These are phyloP conservation scores for Deilephila elpenor DNA, from an alignment of 2,888 invertebrate genomes.

Conservation along the genomic window DNA sequence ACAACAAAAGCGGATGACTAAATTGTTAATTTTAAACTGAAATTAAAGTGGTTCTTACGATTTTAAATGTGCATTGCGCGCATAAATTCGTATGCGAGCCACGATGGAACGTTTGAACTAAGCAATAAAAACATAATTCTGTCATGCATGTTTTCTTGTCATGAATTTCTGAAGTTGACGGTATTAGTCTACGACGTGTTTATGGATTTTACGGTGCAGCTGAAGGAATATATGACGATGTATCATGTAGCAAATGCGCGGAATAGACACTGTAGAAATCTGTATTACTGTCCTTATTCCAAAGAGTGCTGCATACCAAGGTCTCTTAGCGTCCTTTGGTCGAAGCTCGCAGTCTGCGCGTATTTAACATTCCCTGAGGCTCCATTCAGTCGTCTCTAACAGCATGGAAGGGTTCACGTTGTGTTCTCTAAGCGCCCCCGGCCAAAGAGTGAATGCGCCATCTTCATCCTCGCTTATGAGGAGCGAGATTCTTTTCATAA, in stretches of 20 bases:
- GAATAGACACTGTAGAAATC: too few relatives aligned
- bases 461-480: neutral
- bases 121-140: too few relatives aligned
- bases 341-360: neutral
- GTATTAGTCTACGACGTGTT: too few relatives aligned
- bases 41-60: neutral
- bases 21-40: constrained; percentile 5
- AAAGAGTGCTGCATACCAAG: neutral
- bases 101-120: too few relatives aligned
- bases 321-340: neutral
- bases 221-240: too few relatives aligned
- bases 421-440: neutral
- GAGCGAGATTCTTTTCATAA: neutral
- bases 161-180: too few relatives aligned
- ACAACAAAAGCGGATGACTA: constrained; percentile 5
- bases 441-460: constrained; percentile 6
- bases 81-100: neutral
- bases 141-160: too few relatives aligned
- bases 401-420: neutral
- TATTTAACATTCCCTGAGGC: neutral
- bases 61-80: neutral
- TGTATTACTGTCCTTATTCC: too few relatives aligned
- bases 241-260: too few relatives aligned
- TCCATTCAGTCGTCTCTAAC: neutral
- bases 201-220: too few relatives aligned